A percentile compares a stretch with the other conserved stretches of the same genome.
phyloP scores from a whole-genome alignment of 2,888 invertebrate species.

The Mantis religiosa region DNA sequence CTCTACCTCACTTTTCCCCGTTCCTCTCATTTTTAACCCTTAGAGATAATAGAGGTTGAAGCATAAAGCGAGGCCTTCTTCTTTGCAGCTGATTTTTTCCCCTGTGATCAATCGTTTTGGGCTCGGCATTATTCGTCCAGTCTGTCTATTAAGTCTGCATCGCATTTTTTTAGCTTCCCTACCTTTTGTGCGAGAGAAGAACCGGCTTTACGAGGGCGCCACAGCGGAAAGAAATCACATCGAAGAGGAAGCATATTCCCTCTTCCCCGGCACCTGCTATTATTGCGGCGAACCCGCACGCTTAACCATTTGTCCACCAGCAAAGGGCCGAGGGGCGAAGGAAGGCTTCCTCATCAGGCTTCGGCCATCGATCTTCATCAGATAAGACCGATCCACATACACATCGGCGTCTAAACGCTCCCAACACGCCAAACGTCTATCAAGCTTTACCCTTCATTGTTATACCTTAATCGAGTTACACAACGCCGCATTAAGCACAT shows the following conservation, averaged over 20 bases:
- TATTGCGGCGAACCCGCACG: background rate
- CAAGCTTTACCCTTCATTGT: background rate
- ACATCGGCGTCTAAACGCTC: background rate
- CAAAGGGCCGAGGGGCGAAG: background rate
- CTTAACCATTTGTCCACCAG: constrained; percentile 9
- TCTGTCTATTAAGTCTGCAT: background rate
- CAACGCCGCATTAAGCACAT: background rate
- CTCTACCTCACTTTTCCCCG: too few species aligned
- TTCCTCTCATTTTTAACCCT: background rate
- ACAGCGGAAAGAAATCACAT: background rate
- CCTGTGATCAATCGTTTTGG: background rate
- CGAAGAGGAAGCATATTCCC: background rate
- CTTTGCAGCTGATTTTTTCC: background rate
- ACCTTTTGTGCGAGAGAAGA: background rate
- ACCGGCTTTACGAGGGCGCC: background rate
- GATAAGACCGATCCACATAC: background rate
- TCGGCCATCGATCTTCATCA: constrained; percentile 11
- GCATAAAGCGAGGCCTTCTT: background rate
- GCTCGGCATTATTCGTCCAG: background rate
- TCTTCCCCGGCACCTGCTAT: background rate
- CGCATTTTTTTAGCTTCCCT: background rate
- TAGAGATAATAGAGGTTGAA: background rate
- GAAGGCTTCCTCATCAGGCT: background rate
- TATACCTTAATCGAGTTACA: background rate
- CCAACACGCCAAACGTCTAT: constrained; percentile 12